Base-by-base conservation (phyloP, 2,888 invertebrate genomes). In the Nysson spinosus region DNA sequence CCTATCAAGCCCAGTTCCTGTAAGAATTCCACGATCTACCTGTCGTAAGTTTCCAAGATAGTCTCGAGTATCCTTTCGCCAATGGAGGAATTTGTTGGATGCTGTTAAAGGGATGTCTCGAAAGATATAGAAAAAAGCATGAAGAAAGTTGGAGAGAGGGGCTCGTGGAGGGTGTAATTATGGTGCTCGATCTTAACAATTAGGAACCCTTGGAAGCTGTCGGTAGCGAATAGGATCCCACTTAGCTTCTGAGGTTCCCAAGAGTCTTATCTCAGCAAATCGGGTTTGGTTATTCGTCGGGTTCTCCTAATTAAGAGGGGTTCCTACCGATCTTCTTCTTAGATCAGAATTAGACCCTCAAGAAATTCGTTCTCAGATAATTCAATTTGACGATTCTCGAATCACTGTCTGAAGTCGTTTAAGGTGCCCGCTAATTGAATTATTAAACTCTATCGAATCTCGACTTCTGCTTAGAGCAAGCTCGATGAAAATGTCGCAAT, bases 161-260 rank as follows among this genome's bases (percentile, higher is more conserved):
- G n/a, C 71, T 74, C 69, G 56, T 58, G 69, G 75, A 71, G 72
- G 68, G 71, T 78, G 75, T 81, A 80, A 80, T 80, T 77, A 79
- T 70, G 80, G 71, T 77, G 77, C 77, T 80, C 79, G 79, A 83
- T 83, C 82, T 83, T 81, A 79, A 81, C 81, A 83, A 84, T 84
- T 82, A 81, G 80, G 80, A 77, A 69, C 75, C 75, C 60, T 67
- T 72, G 63, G 69, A 37, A 78, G 71, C 72, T 68, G 75, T 77
- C 78, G 72, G 81, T 80, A 81, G 81, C 81, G 76, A 78, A 80
- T 80, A 70, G 74, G 76, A 69, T 47, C 50, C 74, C 79, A 77
- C 76, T 81, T 72, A 78, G 72, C 77, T 72, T 66, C 68, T 57
- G 69, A 67, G 67, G 69, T 67, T 73, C 70, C 60, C 70, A 57